phyloP scores from a whole-genome alignment of 2,888 invertebrate genomes.

The Graphium colonna region DNA sequence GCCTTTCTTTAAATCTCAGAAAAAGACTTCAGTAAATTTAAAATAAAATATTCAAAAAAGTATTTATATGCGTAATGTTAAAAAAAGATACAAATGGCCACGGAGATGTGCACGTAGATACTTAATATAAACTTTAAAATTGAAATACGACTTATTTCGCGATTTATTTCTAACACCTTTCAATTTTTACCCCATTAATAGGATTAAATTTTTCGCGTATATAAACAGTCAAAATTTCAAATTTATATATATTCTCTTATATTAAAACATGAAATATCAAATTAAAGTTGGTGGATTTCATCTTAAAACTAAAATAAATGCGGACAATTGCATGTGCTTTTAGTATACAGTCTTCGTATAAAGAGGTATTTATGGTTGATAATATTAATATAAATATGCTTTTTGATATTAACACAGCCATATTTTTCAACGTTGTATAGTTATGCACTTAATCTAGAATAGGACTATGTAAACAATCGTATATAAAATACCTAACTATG shows the following conservation, averaged over 20 bases:
- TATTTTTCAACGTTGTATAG: slow-evolving; percentile 51
- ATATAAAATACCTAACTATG: slow-evolving; percentile 36
- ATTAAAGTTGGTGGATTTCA: slow-evolving; percentile 15
- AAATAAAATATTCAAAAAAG: neutral
- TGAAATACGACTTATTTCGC: too few relatives aligned
- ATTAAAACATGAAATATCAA: neutral
- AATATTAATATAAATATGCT: slow-evolving; percentile 62
- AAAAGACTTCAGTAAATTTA: too few relatives aligned
- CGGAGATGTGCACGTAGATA: too few relatives aligned
- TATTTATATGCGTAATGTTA: neutral
- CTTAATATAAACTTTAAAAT: too few relatives aligned
- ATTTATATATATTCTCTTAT: neutral
- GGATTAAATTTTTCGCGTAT: too few relatives aligned
- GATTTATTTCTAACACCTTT: too few relatives aligned
- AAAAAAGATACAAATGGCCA: too few relatives aligned
- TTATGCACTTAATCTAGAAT: slow-evolving; percentile 34
- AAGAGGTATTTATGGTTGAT: slow-evolving; percentile 74
- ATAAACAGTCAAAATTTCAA: too few relatives aligned
- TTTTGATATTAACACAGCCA: slow-evolving; percentile 79
- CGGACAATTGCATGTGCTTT: slow-evolving; percentile 48
- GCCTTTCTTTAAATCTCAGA: too few relatives aligned
- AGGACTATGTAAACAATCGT: slow-evolving; percentile 27
- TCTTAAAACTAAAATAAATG: slow-evolving; percentile 23
- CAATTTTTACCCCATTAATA: too few relatives aligned
- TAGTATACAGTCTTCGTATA: slow-evolving; percentile 60